phyloP scores from a whole-genome alignment of 2,888 invertebrate genomes.

The Eristalis intricaria region DNA sequence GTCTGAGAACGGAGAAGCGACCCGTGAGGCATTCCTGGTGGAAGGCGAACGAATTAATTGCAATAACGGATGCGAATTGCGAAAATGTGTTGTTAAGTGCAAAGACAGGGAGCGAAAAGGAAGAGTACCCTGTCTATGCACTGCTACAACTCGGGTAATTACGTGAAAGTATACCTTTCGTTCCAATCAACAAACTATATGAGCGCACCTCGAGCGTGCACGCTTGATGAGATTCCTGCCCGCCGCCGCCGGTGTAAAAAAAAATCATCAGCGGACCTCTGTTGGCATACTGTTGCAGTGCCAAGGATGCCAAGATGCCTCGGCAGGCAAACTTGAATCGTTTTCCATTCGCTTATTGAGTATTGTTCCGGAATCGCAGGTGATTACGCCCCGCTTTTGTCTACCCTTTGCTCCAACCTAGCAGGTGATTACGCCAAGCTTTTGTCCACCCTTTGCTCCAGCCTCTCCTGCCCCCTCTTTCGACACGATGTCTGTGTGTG shows the following conservation, averaged over 20 bases:
- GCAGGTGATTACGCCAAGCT: no score
- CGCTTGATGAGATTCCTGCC: constrained; percentile 17
- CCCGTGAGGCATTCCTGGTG: constrained; percentile 47
- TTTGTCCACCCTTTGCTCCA: not conserved
- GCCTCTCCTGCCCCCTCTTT: constrained; percentile 17
- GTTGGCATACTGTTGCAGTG: not conserved
- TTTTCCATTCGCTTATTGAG: constrained; percentile 43
- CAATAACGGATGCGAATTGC: constrained; percentile 72
- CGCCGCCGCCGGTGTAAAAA: not conserved
- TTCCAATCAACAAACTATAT: constrained; percentile 3
- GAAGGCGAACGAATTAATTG: constrained; percentile 68
- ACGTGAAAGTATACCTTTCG: constrained; percentile 31
- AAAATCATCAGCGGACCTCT: not conserved
- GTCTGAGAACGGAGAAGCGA: constrained; percentile 40
- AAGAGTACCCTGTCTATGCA: not conserved
- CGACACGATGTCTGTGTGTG: not conserved
- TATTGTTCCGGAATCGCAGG: constrained; percentile 50
- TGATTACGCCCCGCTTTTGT: constrained; percentile 28
- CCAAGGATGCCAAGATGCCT: constrained; percentile 4
- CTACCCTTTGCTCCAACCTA: no score
- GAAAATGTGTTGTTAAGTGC: constrained; percentile 67
- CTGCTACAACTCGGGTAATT: constrained; percentile 45
- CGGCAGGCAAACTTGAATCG: constrained; percentile 33
- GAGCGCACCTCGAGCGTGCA: not conserved
- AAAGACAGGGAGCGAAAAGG: not conserved